Evolutionary conservation across 2,797 vertebrate genomes (phyloP), one percentile per base, ranked within the genome.

Genomic region (Momotus momota): DNA sequence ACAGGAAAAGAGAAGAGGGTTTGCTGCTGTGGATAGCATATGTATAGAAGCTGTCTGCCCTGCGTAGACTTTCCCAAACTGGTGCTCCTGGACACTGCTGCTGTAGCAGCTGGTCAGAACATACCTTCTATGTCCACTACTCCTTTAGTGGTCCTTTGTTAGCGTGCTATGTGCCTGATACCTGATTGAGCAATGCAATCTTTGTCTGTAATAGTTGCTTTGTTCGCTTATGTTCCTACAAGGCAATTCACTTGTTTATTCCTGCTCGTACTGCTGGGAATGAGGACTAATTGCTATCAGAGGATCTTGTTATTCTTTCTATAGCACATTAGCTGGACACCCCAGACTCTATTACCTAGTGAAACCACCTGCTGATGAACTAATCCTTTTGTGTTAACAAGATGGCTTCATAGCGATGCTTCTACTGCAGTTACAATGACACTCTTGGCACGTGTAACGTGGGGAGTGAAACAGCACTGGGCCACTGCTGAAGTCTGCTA

Each of bases 241-340:
- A 69, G n/a, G 33, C n/a, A 93, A 45, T 40, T 65, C n/a, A 6
- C 58, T 78, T 45, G 15, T 46, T 85, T 67, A 7, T 33, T 85
- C 54, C 85, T 86, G 61, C 72, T 75, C 29, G 20, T 61, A 14
- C 49, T 74, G 52, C 69, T 35, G 54, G 69, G 40, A 52, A 29
- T 20, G 64, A 90, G 83, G 51, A 52, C 72, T 94, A 93, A 64
- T 73, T 91, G 65, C 78, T 70, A 29, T n/a, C 74, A 52, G 40
- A 86, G 40, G 17, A 46, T 69, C 75, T 91, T 0, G 0, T 70
- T 94, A 22, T 40, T 80, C 55, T 72, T 71, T 52, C 40, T 55
- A 2, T 16, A 70, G 45, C 38, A 54, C 40, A 70, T 86, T 75
- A 65, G 71, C 61, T 85, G 92, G 79, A n/a, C 79, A 78, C 21